Percentiles rank a stretch among this genome's conserved stretches.
Conservation (phyloP, 2,797 vertebrate species). For the Poecilia gillii region DNA sequence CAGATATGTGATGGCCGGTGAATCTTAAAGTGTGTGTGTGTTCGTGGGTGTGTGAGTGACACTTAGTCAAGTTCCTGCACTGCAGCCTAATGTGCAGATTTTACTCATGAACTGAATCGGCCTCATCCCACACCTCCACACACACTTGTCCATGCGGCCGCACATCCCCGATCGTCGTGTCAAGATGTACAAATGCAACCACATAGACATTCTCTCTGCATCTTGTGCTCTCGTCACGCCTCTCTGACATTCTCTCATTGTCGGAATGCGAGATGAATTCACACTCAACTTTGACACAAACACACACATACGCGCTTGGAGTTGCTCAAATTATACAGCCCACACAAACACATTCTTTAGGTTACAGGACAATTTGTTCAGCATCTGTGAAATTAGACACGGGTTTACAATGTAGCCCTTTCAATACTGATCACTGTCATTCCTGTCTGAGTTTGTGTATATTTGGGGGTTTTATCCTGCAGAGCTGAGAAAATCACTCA, state of each 20-base stretch:
- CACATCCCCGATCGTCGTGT: slow-evolving; percentile 19
- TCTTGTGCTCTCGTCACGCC: slow-evolving; percentile 74
- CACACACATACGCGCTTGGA: slow-evolving; percentile 14
- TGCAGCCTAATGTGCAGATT: slow-evolving; percentile 43
- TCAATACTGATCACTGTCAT: slow-evolving; percentile 77
- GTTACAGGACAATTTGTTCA: slow-evolving; percentile 78
- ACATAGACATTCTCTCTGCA: slow-evolving; percentile 71
- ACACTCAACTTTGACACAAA: slow-evolving; percentile 20
- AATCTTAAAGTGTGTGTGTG: slow-evolving; percentile 31
- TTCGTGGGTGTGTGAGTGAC: slow-evolving; percentile 15
- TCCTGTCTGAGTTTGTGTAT: slow-evolving; percentile 28
- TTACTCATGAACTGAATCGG: slow-evolving; percentile 21
- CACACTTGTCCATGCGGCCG: no score
- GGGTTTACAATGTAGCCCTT: slow-evolving; percentile 73
- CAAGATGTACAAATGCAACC: slow-evolving; percentile 62
- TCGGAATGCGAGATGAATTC: slow-evolving; percentile 69
- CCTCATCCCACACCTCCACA: background rate
- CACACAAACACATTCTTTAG: slow-evolving; percentile 64
- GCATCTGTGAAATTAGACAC: slow-evolving; percentile 81
- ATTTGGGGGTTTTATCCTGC: slow-evolving; percentile 25
- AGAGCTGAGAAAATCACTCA: slow-evolving; percentile 7
- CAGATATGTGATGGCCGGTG: slow-evolving; percentile 34
- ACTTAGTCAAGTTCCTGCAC: slow-evolving; percentile 36
- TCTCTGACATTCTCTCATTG: slow-evolving; percentile 76
- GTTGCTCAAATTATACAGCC: slow-evolving; percentile 58